Evolutionary conservation across 2,888 invertebrate species (phyloP).

Genomic region (Oligia strigilis): DNA sequence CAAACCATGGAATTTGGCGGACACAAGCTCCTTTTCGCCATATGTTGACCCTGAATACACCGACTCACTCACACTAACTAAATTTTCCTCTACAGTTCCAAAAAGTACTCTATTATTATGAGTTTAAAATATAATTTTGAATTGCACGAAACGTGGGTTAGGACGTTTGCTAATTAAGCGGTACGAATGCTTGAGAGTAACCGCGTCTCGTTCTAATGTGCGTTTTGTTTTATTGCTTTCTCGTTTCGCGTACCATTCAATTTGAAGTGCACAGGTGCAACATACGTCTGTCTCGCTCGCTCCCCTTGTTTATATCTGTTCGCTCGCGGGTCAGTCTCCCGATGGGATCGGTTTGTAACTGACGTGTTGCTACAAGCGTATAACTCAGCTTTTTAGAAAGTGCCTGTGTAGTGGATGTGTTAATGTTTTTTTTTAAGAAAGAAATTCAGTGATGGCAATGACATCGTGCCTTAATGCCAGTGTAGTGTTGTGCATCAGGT

Average conservation of each 20-base stretch:
- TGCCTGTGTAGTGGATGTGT: conserved; percentile 71
- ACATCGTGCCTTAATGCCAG: conserved; percentile 68
- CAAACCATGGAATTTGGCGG: conserved; percentile 81
- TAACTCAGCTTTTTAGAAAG: conserved; percentile 74
- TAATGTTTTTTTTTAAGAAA: conserved; percentile 65
- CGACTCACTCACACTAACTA: conserved; percentile 68
- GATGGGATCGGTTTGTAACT: conserved; percentile 69
- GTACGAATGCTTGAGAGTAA: conserved; percentile 68
- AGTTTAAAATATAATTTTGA: conserved; percentile 59
- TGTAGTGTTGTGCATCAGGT: conserved; percentile 70
- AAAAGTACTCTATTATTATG: conserved; percentile 41
- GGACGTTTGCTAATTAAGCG: conserved; percentile 60
- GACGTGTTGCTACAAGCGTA: conserved; percentile 70
- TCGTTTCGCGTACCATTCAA: conserved; percentile 83
- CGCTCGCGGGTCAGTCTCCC: conserved; percentile 80
- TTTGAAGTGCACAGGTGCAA: conserved; percentile 89
- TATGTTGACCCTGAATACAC: conserved; percentile 89
- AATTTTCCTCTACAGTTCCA: conserved; percentile 37
- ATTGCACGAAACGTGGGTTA: conserved; percentile 66
- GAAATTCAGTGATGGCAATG: conserved; percentile 69
- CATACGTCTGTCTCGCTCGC: conserved; percentile 81
- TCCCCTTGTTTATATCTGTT: conserved; percentile 77
- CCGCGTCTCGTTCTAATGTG: conserved; percentile 80
- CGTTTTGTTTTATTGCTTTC: conserved; percentile 85
- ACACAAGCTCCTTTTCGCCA: conserved; percentile 83